Percentiles rank a stretch among this genome's conserved stretches.
Conservation (phyloP, 1,140 invertebrate species). For the Drosophila subpulchrella region DNA sequence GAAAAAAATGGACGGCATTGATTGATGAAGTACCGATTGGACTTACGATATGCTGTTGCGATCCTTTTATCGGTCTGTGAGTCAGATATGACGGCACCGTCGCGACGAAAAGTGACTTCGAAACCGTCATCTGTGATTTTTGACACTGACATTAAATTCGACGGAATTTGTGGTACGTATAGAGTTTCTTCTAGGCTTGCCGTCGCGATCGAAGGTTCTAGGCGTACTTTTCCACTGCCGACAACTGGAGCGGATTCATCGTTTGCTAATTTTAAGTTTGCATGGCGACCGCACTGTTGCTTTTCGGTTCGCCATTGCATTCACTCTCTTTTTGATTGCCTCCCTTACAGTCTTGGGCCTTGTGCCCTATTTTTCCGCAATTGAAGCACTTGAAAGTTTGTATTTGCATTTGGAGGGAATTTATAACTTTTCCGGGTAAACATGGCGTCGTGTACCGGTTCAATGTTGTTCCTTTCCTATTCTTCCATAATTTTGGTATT, state of each 20-base stretch:
- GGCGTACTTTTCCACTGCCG: too few species aligned
- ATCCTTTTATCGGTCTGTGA: neutral
- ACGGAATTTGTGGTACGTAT: too few species aligned
- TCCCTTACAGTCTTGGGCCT: neutral
- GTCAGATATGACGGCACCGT: neutral
- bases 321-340: neutral
- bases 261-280: too few species aligned
- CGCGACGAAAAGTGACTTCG: conserved; percentile 1
- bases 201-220: too few species aligned
- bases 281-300: neutral
- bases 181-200: too few species aligned
- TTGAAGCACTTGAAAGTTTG: neutral
- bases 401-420: neutral
- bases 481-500: neutral
- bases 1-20: too few species aligned
- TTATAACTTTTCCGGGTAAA: neutral
- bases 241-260: too few species aligned
- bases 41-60: conserved; percentile 1
- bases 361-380: neutral
- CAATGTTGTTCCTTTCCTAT: neutral
- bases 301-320: neutral
- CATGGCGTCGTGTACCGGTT: neutral
- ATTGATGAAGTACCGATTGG: conserved; percentile 3
- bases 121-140: too few species aligned
- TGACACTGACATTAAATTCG: too few species aligned